A percentile compares a stretch with the other conserved stretches of the same genome.
phyloP scores from a whole-genome alignment of 2,888 invertebrate species.

The Phymatocera aterrima region DNA sequence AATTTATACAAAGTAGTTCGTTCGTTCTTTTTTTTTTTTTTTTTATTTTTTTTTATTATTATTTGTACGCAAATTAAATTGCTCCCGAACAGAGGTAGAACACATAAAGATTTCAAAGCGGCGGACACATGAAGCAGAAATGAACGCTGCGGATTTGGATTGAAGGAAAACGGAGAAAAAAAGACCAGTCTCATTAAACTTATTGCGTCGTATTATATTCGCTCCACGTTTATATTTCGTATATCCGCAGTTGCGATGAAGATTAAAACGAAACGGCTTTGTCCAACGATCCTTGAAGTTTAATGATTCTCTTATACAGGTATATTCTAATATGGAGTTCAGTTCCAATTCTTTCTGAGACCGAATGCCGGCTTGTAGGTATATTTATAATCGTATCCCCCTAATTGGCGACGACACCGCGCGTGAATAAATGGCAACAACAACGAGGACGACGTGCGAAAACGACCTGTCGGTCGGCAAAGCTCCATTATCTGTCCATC shows the following conservation, averaged over 20 bases:
- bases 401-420: slow-evolving; percentile 7
- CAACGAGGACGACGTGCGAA: neutral
- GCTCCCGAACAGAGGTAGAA: too few species aligned
- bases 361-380: too few species aligned
- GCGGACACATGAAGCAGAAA: too few species aligned
- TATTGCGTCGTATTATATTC: neutral
- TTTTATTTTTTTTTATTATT: too few species aligned
- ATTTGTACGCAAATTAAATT: too few species aligned
- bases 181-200: too few species aligned
- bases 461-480: neutral
- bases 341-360: neutral
- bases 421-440: neutral
- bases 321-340: too few species aligned
- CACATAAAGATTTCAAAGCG: too few species aligned
- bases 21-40: too few species aligned
- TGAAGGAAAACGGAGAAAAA: too few species aligned
- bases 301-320: neutral
- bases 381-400: neutral
- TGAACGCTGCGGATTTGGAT: too few species aligned
- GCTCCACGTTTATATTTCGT: neutral
- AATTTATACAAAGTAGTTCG: too few species aligned
- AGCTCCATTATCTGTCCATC: neutral
- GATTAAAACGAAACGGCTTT: neutral
- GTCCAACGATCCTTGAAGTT: slow-evolving; percentile 3
- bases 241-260: neutral